Evolutionary conservation across 2,888 invertebrate genomes (phyloP).

Genomic region (Calameuta pallipes): DNA sequence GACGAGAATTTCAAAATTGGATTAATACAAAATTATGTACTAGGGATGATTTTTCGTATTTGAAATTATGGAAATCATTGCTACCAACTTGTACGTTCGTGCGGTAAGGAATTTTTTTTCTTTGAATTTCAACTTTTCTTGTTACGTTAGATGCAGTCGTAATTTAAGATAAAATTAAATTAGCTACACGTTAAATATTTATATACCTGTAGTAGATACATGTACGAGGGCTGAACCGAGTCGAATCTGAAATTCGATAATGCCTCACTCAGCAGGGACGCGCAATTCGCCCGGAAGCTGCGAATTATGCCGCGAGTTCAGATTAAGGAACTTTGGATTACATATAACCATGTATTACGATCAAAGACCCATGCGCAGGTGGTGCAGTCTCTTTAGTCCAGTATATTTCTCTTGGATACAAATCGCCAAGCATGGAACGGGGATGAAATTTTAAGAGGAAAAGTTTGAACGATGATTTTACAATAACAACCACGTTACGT

Average conservation of each 20-base stretch:
- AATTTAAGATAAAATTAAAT: slow-evolving; percentile 45
- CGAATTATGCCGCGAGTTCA: slow-evolving; percentile 51
- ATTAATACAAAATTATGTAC: not conserved
- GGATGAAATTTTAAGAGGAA: too few relatives aligned
- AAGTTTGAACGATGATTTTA: too few relatives aligned
- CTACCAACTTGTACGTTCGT: not conserved
- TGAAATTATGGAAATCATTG: not conserved
- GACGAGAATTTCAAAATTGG: not conserved
- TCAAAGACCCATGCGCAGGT: slow-evolving; percentile 42
- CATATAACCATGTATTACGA: slow-evolving; percentile 46
- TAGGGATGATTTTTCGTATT: not conserved
- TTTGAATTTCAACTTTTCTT: not conserved
- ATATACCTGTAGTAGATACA: slow-evolving; percentile 37
- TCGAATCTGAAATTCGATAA: slow-evolving; percentile 64
- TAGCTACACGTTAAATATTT: slow-evolving; percentile 56
- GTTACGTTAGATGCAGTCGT: slow-evolving; percentile 13
- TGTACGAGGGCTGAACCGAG: slow-evolving; percentile 48
- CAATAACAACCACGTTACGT: not conserved
- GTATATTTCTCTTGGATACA: not conserved
- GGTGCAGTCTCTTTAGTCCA: slow-evolving; percentile 20
- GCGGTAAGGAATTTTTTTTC: not conserved
- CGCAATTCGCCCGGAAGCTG: slow-evolving; percentile 60
- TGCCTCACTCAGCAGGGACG: slow-evolving; percentile 57
- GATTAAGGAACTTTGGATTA: slow-evolving; percentile 28
- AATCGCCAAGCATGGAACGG: not conserved